These are phyloP conservation scores for Malurus cyaneus DNA, from an alignment of 2,113 vertebrate species.

Conservation along the genomic window DNA sequence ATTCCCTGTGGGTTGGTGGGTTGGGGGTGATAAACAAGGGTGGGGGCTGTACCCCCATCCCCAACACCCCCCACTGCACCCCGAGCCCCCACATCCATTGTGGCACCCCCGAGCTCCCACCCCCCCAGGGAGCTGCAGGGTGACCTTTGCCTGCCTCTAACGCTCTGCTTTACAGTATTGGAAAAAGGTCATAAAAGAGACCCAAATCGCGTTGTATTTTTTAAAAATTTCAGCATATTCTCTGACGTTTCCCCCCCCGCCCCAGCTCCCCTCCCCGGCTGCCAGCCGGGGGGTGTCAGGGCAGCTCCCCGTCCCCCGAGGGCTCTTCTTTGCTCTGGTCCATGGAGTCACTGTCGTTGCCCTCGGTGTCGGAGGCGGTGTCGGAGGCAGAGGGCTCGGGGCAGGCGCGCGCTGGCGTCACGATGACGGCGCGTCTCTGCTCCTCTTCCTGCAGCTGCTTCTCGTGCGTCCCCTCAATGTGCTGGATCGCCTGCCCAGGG, in stretches of 20 bases:
- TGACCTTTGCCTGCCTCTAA: constrained; percentile 38
- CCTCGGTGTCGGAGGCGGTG: constrained; percentile 91
- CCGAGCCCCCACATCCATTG: background rate
- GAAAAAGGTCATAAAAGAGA: constrained; percentile 82
- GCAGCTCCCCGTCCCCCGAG: constrained; percentile 78
- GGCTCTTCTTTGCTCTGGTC: constrained; percentile 80
- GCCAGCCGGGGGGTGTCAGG: constrained; percentile 76
- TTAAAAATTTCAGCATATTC: constrained; percentile 74
- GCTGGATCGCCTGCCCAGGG: constrained; percentile 90
- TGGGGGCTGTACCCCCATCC: background rate
- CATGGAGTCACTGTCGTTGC: constrained; percentile 80
- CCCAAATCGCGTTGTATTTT: constrained; percentile 78
- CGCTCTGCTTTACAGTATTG: constrained; percentile 78
- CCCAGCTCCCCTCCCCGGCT: constrained; percentile 48
- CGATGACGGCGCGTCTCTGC: constrained; percentile 89
- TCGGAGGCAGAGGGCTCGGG: constrained; percentile 83
- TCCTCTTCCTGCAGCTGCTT: constrained; percentile 86
- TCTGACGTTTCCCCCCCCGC: constrained; percentile 34
- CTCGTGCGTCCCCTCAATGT: constrained; percentile 96
- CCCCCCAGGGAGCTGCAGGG: constrained; percentile 1
- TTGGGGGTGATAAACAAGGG: background rate
- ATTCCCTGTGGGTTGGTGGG: background rate
- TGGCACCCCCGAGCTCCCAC: background rate
- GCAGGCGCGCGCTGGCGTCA: constrained; percentile 80
- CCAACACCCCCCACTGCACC: background rate